These are phyloP conservation scores for Origma solitaria DNA, from an alignment of 2,113 vertebrate species.

Conservation along the genomic window DNA sequence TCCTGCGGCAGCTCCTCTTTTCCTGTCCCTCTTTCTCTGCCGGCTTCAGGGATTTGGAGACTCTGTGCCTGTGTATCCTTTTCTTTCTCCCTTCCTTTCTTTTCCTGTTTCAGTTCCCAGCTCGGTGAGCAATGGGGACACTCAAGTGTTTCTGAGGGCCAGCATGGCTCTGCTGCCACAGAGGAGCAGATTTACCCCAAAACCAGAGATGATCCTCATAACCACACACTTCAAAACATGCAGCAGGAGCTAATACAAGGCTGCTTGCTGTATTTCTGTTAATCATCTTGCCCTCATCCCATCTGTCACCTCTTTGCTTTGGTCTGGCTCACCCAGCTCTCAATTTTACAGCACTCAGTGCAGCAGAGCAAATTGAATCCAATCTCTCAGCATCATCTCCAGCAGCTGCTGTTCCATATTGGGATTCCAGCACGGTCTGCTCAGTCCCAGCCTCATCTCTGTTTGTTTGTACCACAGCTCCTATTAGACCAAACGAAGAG, in stretches of 20 bases:
- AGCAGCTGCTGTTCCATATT: conserved; percentile 15
- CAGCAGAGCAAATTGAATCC: background rate
- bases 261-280: background rate
- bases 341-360: background rate
- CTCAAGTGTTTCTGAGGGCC: background rate
- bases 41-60: background rate
- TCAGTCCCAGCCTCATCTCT: conserved; percentile 2
- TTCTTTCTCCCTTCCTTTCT: background rate
- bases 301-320: background rate
- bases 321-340: background rate
- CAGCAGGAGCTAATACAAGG: background rate
- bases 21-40: background rate
- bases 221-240: background rate
- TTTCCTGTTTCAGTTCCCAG: background rate
- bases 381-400: background rate
- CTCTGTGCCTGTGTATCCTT: background rate
- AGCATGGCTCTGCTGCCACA: rapidly evolving
- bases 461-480: background rate
- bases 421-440: background rate
- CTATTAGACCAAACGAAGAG: background rate
- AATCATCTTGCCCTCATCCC: background rate
- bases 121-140: background rate
- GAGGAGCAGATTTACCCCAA: background rate
- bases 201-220: background rate
- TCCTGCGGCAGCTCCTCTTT: background rate